Conservation (phyloP, 2,888 invertebrate genomes). For the Pyrgus malvae region DNA sequence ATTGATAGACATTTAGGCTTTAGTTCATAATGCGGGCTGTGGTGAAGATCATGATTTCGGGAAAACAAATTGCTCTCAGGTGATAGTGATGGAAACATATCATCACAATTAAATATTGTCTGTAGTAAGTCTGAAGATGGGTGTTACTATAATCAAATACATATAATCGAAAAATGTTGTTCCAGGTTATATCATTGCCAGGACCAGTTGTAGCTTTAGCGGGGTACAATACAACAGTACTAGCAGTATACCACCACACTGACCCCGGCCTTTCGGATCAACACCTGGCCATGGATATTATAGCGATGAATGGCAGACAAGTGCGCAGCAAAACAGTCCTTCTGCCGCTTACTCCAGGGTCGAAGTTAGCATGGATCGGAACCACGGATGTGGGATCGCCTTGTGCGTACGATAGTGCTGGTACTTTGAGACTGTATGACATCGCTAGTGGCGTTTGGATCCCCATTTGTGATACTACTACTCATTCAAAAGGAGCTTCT, state of each 20-base stretch:
- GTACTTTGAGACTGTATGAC: conserved; percentile 87
- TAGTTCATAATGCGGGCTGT: no score
- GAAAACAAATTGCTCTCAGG: no score
- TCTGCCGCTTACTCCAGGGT: conserved; percentile 85
- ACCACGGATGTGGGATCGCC: conserved; percentile 92
- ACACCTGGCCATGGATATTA: conserved; percentile 71
- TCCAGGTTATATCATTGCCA: conserved; percentile 67
- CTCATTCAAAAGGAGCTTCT: conserved; percentile 76
- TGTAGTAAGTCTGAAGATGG: no score
- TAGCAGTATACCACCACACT: conserved; percentile 64
- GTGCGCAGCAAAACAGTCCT: conserved; percentile 73
- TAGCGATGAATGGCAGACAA: conserved; percentile 69
- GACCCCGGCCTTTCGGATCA: conserved; percentile 69
- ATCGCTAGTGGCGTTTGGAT: conserved; percentile 88
- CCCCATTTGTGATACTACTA: conserved; percentile 88
- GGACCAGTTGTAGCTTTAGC: conserved; percentile 65
- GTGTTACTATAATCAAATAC: no score
- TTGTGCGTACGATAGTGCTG: conserved; percentile 88
- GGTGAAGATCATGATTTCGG: no score
- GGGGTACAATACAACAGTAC: conserved; percentile 59
- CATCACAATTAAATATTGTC: no score
- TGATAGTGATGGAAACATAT: no score
- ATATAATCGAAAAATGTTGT: conserved; percentile 15
- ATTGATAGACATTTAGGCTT: no score
- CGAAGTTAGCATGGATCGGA: conserved; percentile 88